Evolutionary conservation across 2,888 invertebrate genomes (phyloP).

Genomic region (Anthrax anthrax): DNA sequence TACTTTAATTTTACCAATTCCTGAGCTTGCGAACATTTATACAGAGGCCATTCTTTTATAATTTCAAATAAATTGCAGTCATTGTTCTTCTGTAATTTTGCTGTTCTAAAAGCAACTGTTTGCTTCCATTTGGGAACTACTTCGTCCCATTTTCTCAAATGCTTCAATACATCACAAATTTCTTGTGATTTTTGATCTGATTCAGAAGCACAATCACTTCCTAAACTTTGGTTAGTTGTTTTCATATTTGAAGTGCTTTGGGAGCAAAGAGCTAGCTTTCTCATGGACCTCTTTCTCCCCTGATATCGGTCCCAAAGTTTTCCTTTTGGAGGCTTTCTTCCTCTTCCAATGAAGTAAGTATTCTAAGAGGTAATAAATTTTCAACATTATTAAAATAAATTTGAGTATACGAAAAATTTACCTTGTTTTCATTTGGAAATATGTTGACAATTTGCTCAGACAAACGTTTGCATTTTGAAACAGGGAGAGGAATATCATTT

Average conservation of each 20-base stretch:
- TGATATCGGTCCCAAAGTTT: constrained; percentile 1
- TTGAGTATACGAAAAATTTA: not conserved
- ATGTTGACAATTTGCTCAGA: constrained; percentile 8
- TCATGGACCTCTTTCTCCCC: not conserved
- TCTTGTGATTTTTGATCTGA: not conserved
- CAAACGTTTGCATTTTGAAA: constrained; percentile 1
- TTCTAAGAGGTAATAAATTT: not conserved
- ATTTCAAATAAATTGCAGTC: not conserved
- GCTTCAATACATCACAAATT: not conserved
- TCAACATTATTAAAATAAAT: not conserved
- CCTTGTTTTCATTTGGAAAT: constrained; percentile 10
- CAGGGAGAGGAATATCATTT: constrained; percentile 2
- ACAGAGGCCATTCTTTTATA: not conserved
- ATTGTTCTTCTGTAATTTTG: not conserved
- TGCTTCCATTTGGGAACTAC: not conserved
- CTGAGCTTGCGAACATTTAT: constrained; percentile 1
- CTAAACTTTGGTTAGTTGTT: not conserved
- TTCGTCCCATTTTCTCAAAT: not conserved
- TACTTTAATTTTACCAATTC: not conserved
- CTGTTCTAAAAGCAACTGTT: not conserved
- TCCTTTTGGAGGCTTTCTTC: not conserved
- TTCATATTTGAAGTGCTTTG: not conserved
- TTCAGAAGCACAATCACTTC: not conserved
- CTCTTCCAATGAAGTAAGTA: not conserved
- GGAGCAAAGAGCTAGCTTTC: not conserved